Percentiles rank a stretch among this genome's conserved stretches.
phyloP scores from a whole-genome alignment of 2,888 invertebrate species.

The Meganola albula region DNA sequence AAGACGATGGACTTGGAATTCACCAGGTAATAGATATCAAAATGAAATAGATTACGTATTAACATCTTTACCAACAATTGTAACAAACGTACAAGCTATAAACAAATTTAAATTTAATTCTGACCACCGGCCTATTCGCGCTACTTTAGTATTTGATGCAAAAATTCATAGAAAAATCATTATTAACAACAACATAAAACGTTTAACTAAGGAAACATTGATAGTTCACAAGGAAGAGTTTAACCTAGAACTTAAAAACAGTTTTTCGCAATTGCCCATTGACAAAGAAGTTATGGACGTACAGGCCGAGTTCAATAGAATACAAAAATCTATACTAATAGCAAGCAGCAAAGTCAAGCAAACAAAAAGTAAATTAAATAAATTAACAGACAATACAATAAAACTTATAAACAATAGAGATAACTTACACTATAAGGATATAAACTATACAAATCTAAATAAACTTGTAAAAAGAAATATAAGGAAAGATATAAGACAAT shows the following conservation, averaged over 20 bases:
- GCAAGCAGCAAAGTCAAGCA: background rate
- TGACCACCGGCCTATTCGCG: too few species aligned
- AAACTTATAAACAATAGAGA: background rate
- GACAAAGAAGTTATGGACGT: background rate
- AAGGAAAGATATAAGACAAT: background rate
- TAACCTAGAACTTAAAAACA: background rate
- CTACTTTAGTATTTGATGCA: background rate
- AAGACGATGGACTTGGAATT: slow-evolving; percentile 8
- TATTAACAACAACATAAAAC: background rate
- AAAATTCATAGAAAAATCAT: background rate
- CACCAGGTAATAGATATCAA: slow-evolving; percentile 1
- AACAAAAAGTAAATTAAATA: background rate
- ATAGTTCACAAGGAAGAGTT: too few species aligned
- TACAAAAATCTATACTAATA: background rate
- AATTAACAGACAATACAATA: background rate
- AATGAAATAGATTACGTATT: slow-evolving; percentile 2
- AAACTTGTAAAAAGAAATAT: background rate
- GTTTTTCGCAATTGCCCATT: background rate
- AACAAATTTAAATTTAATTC: background rate
- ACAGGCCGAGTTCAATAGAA: background rate
- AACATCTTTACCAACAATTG: too few species aligned
- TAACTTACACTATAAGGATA: background rate
- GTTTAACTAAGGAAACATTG: background rate
- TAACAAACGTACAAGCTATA: background rate
- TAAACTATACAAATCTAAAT: background rate